A percentile compares a stretch with the other conserved stretches of the same genome.
phyloP scores from a whole-genome alignment of 2,888 invertebrate genomes.

The Deilephila porcellus region DNA sequence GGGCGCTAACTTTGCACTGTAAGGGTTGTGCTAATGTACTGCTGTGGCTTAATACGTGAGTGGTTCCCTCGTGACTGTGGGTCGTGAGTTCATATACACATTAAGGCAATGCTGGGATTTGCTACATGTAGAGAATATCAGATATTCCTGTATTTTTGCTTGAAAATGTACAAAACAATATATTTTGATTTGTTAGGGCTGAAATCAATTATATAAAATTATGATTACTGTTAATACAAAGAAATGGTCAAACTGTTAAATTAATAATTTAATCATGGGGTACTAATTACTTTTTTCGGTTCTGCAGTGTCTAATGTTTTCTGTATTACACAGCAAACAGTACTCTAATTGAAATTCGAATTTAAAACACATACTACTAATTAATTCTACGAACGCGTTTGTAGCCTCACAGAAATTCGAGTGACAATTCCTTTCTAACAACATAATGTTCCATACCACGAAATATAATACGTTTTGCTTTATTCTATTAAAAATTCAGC shows the following conservation, averaged over 20 bases:
- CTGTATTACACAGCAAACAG: no score
- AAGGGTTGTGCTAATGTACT: constrained; percentile 20
- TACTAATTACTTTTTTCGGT: no score
- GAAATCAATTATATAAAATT: no score
- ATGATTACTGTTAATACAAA: no score
- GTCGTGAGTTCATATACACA: not conserved
- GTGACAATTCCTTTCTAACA: no score
- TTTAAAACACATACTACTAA: not conserved
- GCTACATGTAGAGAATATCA: not conserved
- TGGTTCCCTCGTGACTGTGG: not conserved
- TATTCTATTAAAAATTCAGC: constrained; percentile 9
- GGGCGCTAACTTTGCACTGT: constrained; percentile 6
- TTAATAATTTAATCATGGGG: no score
- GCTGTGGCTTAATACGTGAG: not conserved
- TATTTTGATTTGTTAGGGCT: no score
- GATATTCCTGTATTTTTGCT: not conserved
- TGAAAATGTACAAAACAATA: not conserved
- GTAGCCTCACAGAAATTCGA: no score
- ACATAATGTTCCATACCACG: not conserved
- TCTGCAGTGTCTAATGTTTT: no score
- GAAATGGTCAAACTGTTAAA: no score
- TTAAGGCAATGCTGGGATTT: not conserved
- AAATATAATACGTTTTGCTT: no score
- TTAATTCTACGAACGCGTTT: not conserved
- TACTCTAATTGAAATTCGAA: no score